phyloP scores from a whole-genome alignment of 2,113 vertebrate genomes.

The Turnix velox region DNA sequence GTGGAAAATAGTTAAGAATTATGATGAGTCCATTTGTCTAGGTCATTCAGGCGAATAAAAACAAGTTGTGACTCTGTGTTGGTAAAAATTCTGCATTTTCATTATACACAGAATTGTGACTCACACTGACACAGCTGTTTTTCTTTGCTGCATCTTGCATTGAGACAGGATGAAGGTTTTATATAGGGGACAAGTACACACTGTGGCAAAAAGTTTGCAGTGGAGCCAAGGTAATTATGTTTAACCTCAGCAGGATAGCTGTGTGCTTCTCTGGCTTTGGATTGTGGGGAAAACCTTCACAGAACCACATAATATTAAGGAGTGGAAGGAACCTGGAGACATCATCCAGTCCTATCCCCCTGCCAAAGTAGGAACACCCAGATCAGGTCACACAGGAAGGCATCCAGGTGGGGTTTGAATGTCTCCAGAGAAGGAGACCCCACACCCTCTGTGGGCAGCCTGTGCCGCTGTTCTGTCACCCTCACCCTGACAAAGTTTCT shows the following conservation, averaged over 20 bases:
- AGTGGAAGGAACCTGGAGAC: too few relatives aligned
- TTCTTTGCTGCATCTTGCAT: neutral
- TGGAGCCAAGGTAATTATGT: neutral
- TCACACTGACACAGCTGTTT: rapidly evolving
- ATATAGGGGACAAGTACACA: neutral
- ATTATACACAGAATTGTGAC: neutral
- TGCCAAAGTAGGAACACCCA: too few relatives aligned
- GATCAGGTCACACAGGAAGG: too few relatives aligned
- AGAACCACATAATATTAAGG: too few relatives aligned
- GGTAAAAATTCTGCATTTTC: neutral
- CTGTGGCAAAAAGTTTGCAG: neutral
- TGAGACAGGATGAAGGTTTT: neutral
- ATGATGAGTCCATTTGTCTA: neutral
- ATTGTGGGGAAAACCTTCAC: neutral
- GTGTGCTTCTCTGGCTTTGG: neutral
- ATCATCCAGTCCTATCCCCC: too few relatives aligned
- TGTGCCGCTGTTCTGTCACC: too few relatives aligned
- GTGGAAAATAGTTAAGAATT: neutral
- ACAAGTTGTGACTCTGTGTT: neutral
- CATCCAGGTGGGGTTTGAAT: too few relatives aligned
- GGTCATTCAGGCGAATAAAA: neutral
- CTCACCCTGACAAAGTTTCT: too few relatives aligned
- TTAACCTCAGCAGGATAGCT: neutral
- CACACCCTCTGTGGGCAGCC: too few relatives aligned
- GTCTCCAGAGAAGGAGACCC: too few relatives aligned